A percentile compares a stretch with the other conserved stretches of the same genome.
phyloP scores from a whole-genome alignment of 2,797 vertebrate species.

The Sphenopsis melanotis region DNA sequence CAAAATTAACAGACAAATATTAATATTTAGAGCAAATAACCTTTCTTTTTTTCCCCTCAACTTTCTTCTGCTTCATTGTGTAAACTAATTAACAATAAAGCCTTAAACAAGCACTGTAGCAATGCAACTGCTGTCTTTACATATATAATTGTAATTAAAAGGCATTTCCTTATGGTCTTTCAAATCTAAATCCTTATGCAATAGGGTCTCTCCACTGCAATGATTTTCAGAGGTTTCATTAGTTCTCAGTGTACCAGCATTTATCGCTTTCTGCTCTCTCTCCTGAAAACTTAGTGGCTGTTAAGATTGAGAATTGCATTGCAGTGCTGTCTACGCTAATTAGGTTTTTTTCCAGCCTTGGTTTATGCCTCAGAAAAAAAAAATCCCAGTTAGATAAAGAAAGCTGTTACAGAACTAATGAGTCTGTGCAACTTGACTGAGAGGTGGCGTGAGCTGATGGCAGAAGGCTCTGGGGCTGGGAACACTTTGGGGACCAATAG shows the following conservation, averaged over 20 bases:
- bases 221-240: conserved; percentile 17
- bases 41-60: background rate
- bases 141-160: conserved; percentile 53
- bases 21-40: conserved; percentile 26
- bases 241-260: background rate
- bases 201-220: background rate
- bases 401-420: conserved; percentile 17
- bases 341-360: conserved; percentile 12
- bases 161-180: conserved; percentile 5
- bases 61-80: background rate
- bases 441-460: background rate
- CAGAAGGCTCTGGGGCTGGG: background rate
- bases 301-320: conserved; percentile 8
- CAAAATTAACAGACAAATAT: background rate
- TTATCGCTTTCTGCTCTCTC: background rate
- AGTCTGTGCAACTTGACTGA: background rate
- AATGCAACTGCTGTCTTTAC: conserved; percentile 19
- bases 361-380: conserved; percentile 17
- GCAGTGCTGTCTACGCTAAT: background rate
- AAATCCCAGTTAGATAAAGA: background rate
- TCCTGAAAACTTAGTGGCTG: conserved; percentile 13
- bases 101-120: conserved; percentile 18
- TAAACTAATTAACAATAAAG: conserved; percentile 49
- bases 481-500: background rate
- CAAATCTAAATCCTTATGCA: conserved; percentile 34